Conservation (phyloP, 1,140 invertebrate species). For the Chlorops oryzae region DNA sequence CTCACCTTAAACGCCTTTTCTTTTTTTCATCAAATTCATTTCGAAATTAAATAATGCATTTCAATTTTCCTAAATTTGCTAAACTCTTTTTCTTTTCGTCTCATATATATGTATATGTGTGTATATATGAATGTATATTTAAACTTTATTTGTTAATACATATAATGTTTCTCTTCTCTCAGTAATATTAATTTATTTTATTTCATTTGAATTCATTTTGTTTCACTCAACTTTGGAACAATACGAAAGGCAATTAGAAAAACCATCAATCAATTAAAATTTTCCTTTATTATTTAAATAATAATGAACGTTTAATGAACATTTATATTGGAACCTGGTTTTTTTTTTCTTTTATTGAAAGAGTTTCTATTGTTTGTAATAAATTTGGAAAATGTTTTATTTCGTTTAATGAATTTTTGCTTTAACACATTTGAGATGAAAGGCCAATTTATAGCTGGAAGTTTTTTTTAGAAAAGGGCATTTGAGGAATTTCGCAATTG, state of each 20-base stretch:
- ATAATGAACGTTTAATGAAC: slow-evolving; percentile 6
- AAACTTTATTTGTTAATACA: too few relatives aligned
- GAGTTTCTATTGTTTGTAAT: too few relatives aligned
- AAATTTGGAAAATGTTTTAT: too few relatives aligned
- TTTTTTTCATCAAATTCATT: neutral
- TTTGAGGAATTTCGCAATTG: too few relatives aligned
- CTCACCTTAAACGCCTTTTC: neutral
- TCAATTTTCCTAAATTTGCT: too few relatives aligned
- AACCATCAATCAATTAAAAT: slow-evolving; percentile 7
- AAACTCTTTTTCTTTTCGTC: too few relatives aligned
- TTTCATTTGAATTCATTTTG: slow-evolving; percentile 5
- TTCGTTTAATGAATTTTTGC: too few relatives aligned
- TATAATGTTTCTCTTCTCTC: slow-evolving; percentile 12
- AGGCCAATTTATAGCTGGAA: too few relatives aligned
- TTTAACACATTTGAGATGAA: too few relatives aligned
- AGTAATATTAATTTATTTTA: slow-evolving; percentile 3
- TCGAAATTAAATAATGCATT: too few relatives aligned
- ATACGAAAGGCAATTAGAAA: neutral
- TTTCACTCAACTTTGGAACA: slow-evolving; percentile 1
- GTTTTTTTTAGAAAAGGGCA: too few relatives aligned
- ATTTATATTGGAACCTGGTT: slow-evolving; percentile 6
- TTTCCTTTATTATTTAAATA: neutral
- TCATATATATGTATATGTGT: neutral
- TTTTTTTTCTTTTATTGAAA: slow-evolving; percentile 1
- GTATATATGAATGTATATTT: slow-evolving; percentile 9